phyloP scores from a whole-genome alignment of 2,797 vertebrate genomes.

The Cryptoprocta ferox region DNA sequence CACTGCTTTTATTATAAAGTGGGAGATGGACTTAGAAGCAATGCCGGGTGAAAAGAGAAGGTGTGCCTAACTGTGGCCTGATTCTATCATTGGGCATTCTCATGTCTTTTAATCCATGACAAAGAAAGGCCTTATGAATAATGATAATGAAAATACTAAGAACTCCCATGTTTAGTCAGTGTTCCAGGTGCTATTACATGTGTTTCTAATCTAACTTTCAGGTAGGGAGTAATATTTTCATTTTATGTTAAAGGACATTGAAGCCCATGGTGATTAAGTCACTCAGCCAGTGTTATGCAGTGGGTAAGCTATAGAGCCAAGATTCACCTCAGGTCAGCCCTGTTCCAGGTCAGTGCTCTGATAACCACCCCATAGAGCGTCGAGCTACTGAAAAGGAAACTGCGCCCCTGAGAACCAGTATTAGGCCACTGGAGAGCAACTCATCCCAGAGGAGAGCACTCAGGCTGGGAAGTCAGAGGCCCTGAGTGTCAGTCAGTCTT shows the following conservation, averaged over 20 bases:
- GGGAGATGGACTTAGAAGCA: neutral
- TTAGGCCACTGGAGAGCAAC: neutral
- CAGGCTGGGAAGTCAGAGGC: neutral
- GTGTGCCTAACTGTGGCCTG: neutral
- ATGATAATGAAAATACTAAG: neutral
- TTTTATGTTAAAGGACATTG: neutral
- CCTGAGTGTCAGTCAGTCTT: neutral
- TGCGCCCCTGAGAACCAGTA: neutral
- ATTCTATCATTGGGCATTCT: neutral
- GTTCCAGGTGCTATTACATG: neutral
- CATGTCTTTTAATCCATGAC: neutral
- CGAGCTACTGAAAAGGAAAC: neutral
- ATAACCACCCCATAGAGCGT: neutral
- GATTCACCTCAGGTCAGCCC: neutral
- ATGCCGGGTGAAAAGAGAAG: neutral
- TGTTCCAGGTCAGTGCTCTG: neutral
- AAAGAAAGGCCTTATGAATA: neutral
- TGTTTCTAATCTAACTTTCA: neutral
- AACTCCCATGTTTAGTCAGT: neutral
- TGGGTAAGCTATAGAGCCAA: neutral
- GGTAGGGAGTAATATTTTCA: neutral
- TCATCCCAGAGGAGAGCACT: neutral
- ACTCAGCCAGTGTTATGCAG: neutral
- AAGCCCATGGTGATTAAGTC: neutral
- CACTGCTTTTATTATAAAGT: neutral